phyloP scores from a whole-genome alignment of 2,797 vertebrate genomes.

The Lithobates sylvaticus region DNA sequence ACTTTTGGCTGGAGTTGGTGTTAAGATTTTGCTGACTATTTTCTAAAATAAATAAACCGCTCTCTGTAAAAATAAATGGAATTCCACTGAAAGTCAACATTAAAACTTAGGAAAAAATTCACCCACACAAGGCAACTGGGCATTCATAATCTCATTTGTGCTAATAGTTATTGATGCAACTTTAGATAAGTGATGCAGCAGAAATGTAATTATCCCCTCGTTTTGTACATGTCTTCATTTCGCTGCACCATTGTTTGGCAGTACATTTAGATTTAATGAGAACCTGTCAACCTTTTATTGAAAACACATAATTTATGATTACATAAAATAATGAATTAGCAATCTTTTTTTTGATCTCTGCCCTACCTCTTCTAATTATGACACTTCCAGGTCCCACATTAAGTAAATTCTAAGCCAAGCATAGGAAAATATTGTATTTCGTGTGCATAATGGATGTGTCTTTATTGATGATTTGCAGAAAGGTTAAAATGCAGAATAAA shows the following conservation, averaged over 20 bases:
- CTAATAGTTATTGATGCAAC: constrained; percentile 41
- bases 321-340: constrained; percentile 60
- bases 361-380: constrained; percentile 56
- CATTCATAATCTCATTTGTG: constrained; percentile 16
- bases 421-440: constrained; percentile 46
- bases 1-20: no score
- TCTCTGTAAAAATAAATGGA: no score
- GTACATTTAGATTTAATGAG: constrained; percentile 58
- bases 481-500: constrained; percentile 29
- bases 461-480: constrained; percentile 50
- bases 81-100: no score
- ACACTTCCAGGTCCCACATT: constrained; percentile 50
- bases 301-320: constrained; percentile 62
- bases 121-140: neutral
- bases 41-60: no score
- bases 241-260: constrained; percentile 44
- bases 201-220: constrained; percentile 47
- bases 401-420: constrained; percentile 36
- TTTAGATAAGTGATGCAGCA: constrained; percentile 45
- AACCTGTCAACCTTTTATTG: constrained; percentile 48
- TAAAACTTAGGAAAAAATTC: neutral
- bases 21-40: no score
- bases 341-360: constrained; percentile 53
- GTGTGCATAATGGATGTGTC: constrained; percentile 39
- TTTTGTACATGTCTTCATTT: constrained; percentile 40